phyloP scores from a whole-genome alignment of 2,113 vertebrate species.

The Calcarius ornatus region DNA sequence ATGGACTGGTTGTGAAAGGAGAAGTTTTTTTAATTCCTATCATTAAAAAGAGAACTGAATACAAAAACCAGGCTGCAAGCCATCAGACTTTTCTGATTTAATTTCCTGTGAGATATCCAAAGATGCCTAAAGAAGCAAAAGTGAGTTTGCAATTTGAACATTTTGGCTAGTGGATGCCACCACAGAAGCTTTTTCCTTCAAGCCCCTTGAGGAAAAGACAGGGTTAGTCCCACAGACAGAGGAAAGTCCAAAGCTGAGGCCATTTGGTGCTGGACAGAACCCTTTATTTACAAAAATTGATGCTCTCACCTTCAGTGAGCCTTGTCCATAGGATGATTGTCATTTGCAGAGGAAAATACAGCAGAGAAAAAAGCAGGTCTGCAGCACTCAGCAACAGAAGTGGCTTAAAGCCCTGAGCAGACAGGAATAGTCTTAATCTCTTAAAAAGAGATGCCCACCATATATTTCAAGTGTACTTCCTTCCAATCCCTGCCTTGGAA shows the following conservation, averaged over 20 bases:
- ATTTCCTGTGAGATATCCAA: neutral
- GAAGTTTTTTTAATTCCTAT: neutral
- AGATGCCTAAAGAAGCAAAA: neutral
- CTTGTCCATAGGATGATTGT: neutral
- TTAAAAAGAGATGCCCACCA: neutral
- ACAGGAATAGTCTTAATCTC: neutral
- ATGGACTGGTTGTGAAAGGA: neutral
- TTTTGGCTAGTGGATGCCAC: neutral
- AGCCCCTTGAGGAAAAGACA: neutral
- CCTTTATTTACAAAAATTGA: neutral
- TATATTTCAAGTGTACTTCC: neutral
- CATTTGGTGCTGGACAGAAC: neutral
- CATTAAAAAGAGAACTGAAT: neutral
- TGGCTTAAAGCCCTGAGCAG: neutral
- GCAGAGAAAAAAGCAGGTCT: neutral
- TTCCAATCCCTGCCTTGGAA: neutral
- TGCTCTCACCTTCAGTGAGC: neutral
- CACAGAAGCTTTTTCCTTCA: neutral
- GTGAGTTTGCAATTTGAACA: neutral
- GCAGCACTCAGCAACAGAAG: rapidly evolving
- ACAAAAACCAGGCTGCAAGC: neutral
- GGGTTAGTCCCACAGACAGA: neutral
- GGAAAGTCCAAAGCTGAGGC: neutral
- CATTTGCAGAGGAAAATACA: neutral
- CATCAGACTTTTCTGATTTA: neutral